A percentile compares a stretch with the other conserved stretches of the same genome.
Conservation (phyloP, 2,888 invertebrate species). For the Scaptomyza tumidula region DNA sequence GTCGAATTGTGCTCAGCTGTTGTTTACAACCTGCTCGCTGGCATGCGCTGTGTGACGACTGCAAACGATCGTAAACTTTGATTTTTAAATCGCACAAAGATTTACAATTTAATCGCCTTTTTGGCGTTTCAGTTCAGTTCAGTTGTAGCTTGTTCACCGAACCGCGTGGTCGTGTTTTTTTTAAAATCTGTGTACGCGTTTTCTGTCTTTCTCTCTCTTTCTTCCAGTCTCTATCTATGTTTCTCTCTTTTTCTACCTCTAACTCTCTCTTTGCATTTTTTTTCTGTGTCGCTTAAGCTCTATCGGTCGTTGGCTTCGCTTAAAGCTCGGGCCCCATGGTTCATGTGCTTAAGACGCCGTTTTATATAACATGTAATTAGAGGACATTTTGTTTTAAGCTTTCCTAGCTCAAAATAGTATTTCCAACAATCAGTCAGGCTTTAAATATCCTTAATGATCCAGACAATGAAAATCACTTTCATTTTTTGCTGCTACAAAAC, state of each 20-base stretch:
- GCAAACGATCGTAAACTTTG: conserved; percentile 55
- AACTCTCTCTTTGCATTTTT: conserved; percentile 16
- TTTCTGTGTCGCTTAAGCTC: conserved; percentile 27
- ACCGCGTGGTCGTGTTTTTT: conserved; percentile 62
- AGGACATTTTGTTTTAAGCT: conserved; percentile 40
- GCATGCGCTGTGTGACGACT: conserved; percentile 31
- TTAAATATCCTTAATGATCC: conserved; percentile 19
- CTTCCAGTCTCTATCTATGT: conserved; percentile 20
- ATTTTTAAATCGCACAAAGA: conserved; percentile 67
- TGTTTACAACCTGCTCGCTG: conserved; percentile 56
- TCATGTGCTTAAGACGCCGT: conserved; percentile 61
- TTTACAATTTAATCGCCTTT: conserved; percentile 72
- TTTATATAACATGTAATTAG: conserved; percentile 74
- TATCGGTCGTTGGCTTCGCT: conserved; percentile 53
- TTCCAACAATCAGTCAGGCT: conserved; percentile 15
- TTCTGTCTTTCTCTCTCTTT: conserved; percentile 12
- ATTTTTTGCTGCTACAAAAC: conserved; percentile 39
- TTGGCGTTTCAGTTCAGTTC: conserved; percentile 63
- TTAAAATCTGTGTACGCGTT: conserved; percentile 32
- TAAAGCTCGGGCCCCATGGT: conserved; percentile 40
- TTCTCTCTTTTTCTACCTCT: conserved; percentile 34
- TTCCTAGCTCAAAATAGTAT: conserved; percentile 35
- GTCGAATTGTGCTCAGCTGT: conserved; percentile 55
- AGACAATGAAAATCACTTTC: conserved; percentile 38
- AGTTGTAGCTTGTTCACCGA: conserved; percentile 72